Percentiles rank a stretch among this genome's conserved stretches.
Evolutionary conservation across 92 coral and sea anemone species (phyloP).

Genomic region (Pocillopora meandrina): DNA sequence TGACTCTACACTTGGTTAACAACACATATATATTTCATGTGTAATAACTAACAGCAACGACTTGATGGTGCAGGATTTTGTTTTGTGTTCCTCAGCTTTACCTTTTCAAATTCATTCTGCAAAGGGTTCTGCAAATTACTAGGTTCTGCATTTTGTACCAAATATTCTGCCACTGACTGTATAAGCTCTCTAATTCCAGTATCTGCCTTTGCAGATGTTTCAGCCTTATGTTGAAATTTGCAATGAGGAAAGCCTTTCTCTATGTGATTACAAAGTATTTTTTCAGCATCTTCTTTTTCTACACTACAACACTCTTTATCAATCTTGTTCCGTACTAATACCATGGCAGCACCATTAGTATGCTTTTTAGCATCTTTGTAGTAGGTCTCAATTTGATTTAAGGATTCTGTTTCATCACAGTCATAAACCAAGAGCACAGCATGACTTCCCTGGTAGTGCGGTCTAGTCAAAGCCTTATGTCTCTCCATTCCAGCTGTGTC

Average conservation of each 20-base stretch:
- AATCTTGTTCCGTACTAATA: constrained; percentile 77
- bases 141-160: constrained; percentile 28
- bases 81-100: neutral
- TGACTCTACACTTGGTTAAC: too few species aligned
- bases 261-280: neutral
- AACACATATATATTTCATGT: neutral
- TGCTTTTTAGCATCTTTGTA: constrained; percentile 38
- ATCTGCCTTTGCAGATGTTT: constrained; percentile 56
- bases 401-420: constrained; percentile 45
- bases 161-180: constrained; percentile 37
- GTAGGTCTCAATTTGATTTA: constrained; percentile 28
- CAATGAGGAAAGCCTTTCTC: neutral
- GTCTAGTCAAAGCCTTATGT: constrained; percentile 59
- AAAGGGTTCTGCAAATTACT: constrained; percentile 20
- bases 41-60: neutral
- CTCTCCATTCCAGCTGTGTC: constrained; percentile 86
- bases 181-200: constrained; percentile 47
- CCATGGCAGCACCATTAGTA: constrained; percentile 63
- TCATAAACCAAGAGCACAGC: constrained; percentile 82
- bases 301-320: constrained; percentile 49
- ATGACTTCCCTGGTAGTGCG: constrained; percentile 68
- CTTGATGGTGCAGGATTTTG: neutral
- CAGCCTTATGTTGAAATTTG: constrained; percentile 10
- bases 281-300: constrained; percentile 18
- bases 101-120: neutral